These are phyloP conservation scores for Rhinichthys osculus DNA, from an alignment of 2,797 vertebrate genomes.

Conservation along the genomic window DNA sequence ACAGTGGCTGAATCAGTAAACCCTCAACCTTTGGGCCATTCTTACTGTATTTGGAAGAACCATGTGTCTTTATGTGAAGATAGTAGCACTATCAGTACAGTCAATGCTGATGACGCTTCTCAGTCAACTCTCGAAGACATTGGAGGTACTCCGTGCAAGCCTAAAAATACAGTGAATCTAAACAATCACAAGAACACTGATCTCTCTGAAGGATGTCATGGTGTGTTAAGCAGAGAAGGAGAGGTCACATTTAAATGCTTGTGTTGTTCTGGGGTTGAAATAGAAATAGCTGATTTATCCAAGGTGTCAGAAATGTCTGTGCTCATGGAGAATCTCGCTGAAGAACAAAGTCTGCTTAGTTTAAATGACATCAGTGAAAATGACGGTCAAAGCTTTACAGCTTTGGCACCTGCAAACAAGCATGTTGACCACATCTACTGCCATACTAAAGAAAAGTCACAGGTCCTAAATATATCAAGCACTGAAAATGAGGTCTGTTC, in stretches of 20 bases:
- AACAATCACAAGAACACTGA: neutral
- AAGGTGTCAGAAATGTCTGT: slow-evolving; percentile 51
- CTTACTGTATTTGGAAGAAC: slow-evolving; percentile 56
- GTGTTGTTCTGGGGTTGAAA: slow-evolving; percentile 68
- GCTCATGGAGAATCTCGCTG: slow-evolving; percentile 29
- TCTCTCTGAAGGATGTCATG: neutral
- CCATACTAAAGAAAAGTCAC: slow-evolving; percentile 14
- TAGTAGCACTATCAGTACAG: neutral
- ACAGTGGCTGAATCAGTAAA: slow-evolving; percentile 8
- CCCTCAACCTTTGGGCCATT: slow-evolving; percentile 67
- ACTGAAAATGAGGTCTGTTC: neutral
- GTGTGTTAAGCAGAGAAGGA: neutral
- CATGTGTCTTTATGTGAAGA: neutral
- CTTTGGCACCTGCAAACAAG: slow-evolving; percentile 30
- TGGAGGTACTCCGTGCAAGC: neutral
- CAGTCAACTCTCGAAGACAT: neutral
- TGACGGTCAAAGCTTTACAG: neutral
- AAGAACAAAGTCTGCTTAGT: neutral
- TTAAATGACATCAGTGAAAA: neutral
- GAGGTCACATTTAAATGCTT: slow-evolving; percentile 69
- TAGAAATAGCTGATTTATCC: slow-evolving; percentile 62
- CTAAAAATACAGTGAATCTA: neutral
- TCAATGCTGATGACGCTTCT: neutral
- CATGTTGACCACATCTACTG: slow-evolving; percentile 30
- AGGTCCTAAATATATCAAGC: neutral